Base-by-base conservation (phyloP, 2,113 vertebrate species). In the Rhodinocichla rosea region DNA sequence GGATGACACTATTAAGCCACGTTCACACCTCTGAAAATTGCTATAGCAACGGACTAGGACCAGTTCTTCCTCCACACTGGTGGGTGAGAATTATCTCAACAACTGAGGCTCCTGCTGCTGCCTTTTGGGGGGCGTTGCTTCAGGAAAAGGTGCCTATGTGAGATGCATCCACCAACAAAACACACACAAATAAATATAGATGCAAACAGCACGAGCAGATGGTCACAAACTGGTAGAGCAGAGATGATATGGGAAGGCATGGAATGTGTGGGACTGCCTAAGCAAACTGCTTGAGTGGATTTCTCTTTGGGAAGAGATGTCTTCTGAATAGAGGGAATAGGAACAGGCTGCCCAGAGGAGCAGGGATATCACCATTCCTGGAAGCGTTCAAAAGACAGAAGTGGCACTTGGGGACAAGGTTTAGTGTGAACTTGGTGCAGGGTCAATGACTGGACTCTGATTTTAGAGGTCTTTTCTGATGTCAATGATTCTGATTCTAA, bases 11-110 rank as follows among this genome's bases (percentile, higher is more conserved):
- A 95, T 95, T 95, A 96, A 96, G 87, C 78, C 89, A 91, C 71
- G 60, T 95, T 96, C 87, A 88, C 91, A 91, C 93, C 84, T 95
- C 93, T 80, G 55, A 96, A 95, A 83, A 96, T 96, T 88, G 59
- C 91, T 94, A 95, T 95, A 70, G 94, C 90, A 95, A 92, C 82
- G 4, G 71, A 53, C 15, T 47, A 91, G 82, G 92, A 87, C 93
- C 93, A 83, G 80, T 73, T 42, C 83, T 85, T 87, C 67, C 78
- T 92, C 94, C 79, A 90, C 40, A 33, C 37, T 79, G 49, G 80
- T 92, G 83, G 49, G 83, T 91, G 80, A 94, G 73, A 94, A 84
- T 90, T 40, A 49, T 52, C 89, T 85, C 87, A 76, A 26, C 18
- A 30, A 87, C 15, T 56, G n/a, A 92, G 73, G 81, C 73, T 81